A percentile compares a stretch with the other conserved stretches of the same genome.
These are phyloP conservation scores for Drosophila dives DNA, from an alignment of 2,888 invertebrate species.

Conservation along the genomic window DNA sequence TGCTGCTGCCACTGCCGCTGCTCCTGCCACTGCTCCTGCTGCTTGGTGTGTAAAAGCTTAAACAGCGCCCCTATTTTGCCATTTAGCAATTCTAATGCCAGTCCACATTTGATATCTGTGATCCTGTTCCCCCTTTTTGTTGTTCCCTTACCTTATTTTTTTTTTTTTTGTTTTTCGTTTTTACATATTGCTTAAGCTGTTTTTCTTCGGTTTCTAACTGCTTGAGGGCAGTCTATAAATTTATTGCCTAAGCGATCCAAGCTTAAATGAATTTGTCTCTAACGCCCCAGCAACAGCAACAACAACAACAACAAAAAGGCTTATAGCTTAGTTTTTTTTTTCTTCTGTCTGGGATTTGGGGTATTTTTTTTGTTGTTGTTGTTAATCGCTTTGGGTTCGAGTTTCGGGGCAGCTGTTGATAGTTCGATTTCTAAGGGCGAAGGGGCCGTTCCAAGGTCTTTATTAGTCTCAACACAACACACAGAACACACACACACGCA, in stretches of 20 bases:
- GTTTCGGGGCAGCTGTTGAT: conserved; percentile 70
- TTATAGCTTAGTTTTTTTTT: conserved; percentile 8
- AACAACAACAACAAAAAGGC: neutral
- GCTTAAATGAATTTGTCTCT: conserved; percentile 80
- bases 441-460: conserved; percentile 69
- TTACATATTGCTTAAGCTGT: neutral
- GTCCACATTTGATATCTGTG: conserved; percentile 1
- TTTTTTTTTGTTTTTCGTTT: neutral
- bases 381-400: conserved; percentile 5
- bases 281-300: conserved; percentile 63
- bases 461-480: conserved; percentile 55
- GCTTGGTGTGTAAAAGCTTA: conserved; percentile 57
- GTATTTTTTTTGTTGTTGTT: neutral
- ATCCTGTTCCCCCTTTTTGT: conserved; percentile 4
- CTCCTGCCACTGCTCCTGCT: conserved; percentile 1
- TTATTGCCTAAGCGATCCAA: conserved; percentile 70
- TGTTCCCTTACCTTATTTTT: neutral
- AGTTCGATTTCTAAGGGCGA: conserved; percentile 78
- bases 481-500: neutral
- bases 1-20: conserved; percentile 13
- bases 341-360: conserved; percentile 17
- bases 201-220: conserved; percentile 40
- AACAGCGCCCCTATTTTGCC: conserved; percentile 50
- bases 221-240: conserved; percentile 78
- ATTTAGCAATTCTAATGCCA: conserved; percentile 78